Evolutionary conservation across 2,113 vertebrate genomes (phyloP).

Genomic region (Calyptomena viridis): DNA sequence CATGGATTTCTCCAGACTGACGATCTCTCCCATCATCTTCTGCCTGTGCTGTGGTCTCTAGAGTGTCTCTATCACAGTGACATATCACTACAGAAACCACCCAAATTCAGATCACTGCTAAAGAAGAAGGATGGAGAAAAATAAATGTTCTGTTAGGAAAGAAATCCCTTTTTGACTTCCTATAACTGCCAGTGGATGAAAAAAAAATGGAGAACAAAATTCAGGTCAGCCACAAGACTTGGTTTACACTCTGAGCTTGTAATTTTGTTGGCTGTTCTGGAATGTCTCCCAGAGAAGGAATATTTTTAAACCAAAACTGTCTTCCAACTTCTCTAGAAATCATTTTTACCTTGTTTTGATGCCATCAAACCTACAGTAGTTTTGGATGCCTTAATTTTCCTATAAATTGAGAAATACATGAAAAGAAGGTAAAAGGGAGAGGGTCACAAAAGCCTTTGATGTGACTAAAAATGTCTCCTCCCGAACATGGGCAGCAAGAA

Average conservation of each 20-base stretch:
- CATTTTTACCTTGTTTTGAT: not conserved
- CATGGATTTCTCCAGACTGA: not conserved
- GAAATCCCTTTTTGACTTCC: not conserved
- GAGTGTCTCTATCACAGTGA: not conserved
- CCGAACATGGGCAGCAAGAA: not conserved
- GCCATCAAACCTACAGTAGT: not conserved
- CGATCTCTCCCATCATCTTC: not conserved
- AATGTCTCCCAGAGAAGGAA: not conserved
- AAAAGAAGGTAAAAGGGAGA: not conserved
- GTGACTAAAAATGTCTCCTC: not conserved
- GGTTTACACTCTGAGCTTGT: not conserved
- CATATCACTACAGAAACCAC: not conserved
- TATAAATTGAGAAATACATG: not conserved
- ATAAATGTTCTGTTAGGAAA: not conserved
- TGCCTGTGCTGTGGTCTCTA: not conserved
- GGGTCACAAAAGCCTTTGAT: not conserved
- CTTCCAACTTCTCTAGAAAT: not conserved
- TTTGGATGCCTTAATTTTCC: not conserved
- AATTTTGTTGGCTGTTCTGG: not conserved
- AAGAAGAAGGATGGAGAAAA: not conserved
- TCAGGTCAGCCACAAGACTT: not conserved
- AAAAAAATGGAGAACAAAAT: not conserved
- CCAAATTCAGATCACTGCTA: not conserved
- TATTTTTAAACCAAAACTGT: not conserved
- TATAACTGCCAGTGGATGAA: not conserved